Evolutionary conservation across 2,888 invertebrate species (phyloP).

Genomic region (Eulithis testata): DNA sequence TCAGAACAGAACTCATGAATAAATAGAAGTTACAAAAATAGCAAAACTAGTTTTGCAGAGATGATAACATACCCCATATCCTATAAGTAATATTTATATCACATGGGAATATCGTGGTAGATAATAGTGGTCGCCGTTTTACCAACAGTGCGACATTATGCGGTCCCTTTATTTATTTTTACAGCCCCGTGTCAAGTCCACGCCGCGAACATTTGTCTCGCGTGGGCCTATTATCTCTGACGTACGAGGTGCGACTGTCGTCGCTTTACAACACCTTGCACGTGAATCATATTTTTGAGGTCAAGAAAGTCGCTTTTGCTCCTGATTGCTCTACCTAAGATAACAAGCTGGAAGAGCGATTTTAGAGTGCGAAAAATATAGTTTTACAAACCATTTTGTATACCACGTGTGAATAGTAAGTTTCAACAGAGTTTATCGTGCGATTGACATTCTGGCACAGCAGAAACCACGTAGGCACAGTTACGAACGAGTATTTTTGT

Average conservation of each 20-base stretch:
- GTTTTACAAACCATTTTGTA: no score
- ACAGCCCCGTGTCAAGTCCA: constrained; percentile 69
- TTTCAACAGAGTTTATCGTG: no score
- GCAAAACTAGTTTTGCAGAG: no score
- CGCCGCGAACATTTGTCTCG: constrained; percentile 67
- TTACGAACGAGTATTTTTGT: no score
- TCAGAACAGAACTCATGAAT: no score
- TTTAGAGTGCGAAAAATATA: neutral
- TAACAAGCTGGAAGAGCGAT: neutral
- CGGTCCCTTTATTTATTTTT: constrained; percentile 70
- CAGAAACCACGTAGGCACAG: no score
- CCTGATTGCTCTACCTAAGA: constrained; percentile 1
- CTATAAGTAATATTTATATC: no score
- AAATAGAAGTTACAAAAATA: neutral
- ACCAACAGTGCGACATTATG: constrained; percentile 39
- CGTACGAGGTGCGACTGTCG: constrained; percentile 58
- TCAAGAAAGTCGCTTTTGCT: constrained; percentile 8
- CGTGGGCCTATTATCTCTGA: constrained; percentile 63
- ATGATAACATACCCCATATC: no score
- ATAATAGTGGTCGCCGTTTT: constrained; percentile 2
- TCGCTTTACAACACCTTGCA: constrained; percentile 52
- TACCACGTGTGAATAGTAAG: no score
- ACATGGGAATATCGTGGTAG: no score
- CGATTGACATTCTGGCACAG: no score
- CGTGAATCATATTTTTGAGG: constrained; percentile 21